Evolutionary conservation across 2,888 invertebrate genomes (phyloP).

Genomic region (Protula sp.): DNA sequence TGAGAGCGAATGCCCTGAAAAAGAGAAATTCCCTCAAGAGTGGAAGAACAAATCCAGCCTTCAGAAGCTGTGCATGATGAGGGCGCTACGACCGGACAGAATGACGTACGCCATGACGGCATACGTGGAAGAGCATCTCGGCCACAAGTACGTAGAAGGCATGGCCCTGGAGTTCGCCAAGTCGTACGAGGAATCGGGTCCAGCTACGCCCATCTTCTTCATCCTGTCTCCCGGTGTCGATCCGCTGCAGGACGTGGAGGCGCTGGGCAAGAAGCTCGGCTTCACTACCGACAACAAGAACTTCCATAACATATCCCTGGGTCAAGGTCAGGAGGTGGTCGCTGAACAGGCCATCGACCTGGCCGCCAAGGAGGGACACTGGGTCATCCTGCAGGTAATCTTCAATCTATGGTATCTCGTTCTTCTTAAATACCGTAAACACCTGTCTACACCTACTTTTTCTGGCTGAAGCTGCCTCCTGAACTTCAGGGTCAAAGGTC

Average conservation of each 20-base stretch:
- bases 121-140: constrained; percentile 92
- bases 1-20: constrained; percentile 88
- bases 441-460: too few relatives aligned
- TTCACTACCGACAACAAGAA: constrained; percentile 74
- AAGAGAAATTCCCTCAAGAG: constrained; percentile 93
- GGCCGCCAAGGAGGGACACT: constrained; percentile 80
- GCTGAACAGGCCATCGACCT: constrained; percentile 90
- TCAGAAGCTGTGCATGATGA: constrained; percentile 87
- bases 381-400: constrained; percentile 81
- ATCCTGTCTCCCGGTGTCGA: constrained; percentile 95
- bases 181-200: constrained; percentile 89
- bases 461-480: too few relatives aligned
- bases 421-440: too few relatives aligned
- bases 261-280: constrained; percentile 75
- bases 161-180: constrained; percentile 85
- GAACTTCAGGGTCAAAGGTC: too few relatives aligned
- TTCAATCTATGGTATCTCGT: neutral
- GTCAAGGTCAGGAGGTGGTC: constrained; percentile 88
- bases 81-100: constrained; percentile 86
- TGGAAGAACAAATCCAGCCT: constrained; percentile 94
- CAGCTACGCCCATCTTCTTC: constrained; percentile 91
- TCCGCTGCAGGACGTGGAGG: constrained; percentile 91
- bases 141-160: constrained; percentile 82
- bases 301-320: constrained; percentile 91
- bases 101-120: constrained; percentile 88